Evolutionary conservation across 1,140 invertebrate species (phyloP), one percentile per base, ranked within the genome.

Genomic region (Leptonema lineaticorne): DNA sequence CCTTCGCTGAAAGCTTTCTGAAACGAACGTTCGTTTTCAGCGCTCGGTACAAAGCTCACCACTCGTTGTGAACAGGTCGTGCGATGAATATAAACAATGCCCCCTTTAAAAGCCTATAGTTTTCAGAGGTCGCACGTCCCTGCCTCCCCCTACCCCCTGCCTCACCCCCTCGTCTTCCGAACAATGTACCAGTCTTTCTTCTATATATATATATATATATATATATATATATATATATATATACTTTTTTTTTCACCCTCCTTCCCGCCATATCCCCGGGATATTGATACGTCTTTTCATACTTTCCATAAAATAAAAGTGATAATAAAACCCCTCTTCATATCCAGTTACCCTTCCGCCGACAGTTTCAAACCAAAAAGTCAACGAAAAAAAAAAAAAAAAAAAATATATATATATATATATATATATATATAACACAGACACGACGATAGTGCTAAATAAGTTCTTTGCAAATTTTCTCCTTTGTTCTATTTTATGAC

Each of bases 41-140:
- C 18, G 6, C 9, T 26, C 50, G 20, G 6, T 8, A n/a, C 37
- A 26, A 53, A 53, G 22, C 24, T 53, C 50, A 4, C 1, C 2
- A 11, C 18, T 59, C 27, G 57, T 6, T 28, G 24, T 30, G 37
- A 24, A 41, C 27, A 46, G 56, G 30, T 59, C 65, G 65, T 67
- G 65, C 53, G 46, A 67, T 58, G 65, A 67, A 67, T 67, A 59
- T 67, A 67, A 67, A 67, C 65, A 67, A 67, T 41, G 16, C 46
- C 63, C 46, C 46, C 46, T 56, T 29, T 53, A 33, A 67, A 27
- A 28, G 33, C 56, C 56, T 50, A 48, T 64, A 64, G 62, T 64
- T 64, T 64, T 50, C 46, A 50, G 37, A 64, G 62, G 62, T 64
- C 62, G 45, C 41, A 46, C 33, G 62, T 64, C 62, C 62, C 27